phyloP scores from a whole-genome alignment of 1,140 invertebrate species.

The Leucophenga varia region DNA sequence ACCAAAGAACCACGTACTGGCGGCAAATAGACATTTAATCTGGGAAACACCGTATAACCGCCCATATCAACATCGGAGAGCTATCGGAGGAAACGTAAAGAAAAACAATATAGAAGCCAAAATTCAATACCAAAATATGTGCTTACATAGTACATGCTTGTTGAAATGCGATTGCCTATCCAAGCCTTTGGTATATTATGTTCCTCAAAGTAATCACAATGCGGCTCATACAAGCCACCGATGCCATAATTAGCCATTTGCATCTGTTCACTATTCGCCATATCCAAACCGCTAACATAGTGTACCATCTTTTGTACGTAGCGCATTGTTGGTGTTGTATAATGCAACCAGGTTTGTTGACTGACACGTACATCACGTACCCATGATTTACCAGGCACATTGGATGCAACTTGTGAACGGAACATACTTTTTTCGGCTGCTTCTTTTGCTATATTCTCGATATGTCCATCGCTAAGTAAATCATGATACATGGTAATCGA shows the following conservation, averaged over 20 bases:
- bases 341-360: conserved; percentile 93
- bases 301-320: conserved; percentile 70
- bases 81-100: conserved; percentile 66
- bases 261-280: conserved; percentile 65
- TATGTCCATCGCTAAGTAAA: conserved; percentile 84
- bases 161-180: conserved; percentile 40
- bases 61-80: conserved; percentile 93
- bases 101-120: too few species aligned
- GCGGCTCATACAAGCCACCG: conserved; percentile 72
- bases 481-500: conserved; percentile 85
- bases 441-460: conserved; percentile 75
- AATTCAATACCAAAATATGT: conserved; percentile 64
- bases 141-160: conserved; percentile 46
- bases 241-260: conserved; percentile 72
- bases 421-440: conserved; percentile 74
- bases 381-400: conserved; percentile 71
- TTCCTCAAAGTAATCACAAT: conserved; percentile 62
- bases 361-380: conserved; percentile 84
- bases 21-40: conserved; percentile 76
- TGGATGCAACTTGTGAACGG: conserved; percentile 71
- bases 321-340: conserved; percentile 75
- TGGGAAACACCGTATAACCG: conserved; percentile 91
- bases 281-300: conserved; percentile 78
- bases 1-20: conserved; percentile 87
- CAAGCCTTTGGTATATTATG: not conserved